These are phyloP conservation scores for Amazona vittata DNA, from an alignment of 2,113 vertebrate genomes.

Conservation along the genomic window DNA sequence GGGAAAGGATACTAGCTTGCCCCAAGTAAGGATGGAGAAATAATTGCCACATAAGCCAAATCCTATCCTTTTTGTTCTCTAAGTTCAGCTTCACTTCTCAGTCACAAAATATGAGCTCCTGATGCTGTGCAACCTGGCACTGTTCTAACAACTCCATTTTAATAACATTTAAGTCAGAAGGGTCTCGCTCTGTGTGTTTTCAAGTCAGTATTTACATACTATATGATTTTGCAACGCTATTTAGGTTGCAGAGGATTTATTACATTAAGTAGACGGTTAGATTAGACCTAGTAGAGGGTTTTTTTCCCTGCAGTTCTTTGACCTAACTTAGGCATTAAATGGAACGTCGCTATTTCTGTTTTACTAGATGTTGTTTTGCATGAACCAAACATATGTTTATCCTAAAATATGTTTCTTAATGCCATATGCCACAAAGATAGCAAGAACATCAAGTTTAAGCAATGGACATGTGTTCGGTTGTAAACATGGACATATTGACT, in stretches of 20 bases:
- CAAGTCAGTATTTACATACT: background rate
- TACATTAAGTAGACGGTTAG: background rate
- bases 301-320: background rate
- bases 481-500: constrained; percentile 50
- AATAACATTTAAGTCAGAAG: background rate
- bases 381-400: constrained; percentile 47
- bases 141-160: background rate
- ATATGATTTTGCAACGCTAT: background rate
- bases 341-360: background rate
- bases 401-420: constrained; percentile 27
- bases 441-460: constrained; percentile 41
- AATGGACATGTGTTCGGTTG: constrained; percentile 29
- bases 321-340: background rate
- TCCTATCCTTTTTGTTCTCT: background rate
- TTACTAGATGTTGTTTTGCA: constrained; percentile 17
- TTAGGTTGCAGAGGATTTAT: background rate
- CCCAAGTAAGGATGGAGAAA: background rate
- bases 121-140: background rate
- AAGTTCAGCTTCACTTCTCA: background rate
- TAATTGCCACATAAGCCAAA: rapidly evolving
- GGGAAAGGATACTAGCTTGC: background rate
- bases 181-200: background rate
- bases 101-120: background rate
- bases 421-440: constrained; percentile 32
- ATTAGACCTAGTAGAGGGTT: background rate